Evolutionary conservation across 2,113 vertebrate species (phyloP).

Genomic region (Alaudala cheleensis): DNA sequence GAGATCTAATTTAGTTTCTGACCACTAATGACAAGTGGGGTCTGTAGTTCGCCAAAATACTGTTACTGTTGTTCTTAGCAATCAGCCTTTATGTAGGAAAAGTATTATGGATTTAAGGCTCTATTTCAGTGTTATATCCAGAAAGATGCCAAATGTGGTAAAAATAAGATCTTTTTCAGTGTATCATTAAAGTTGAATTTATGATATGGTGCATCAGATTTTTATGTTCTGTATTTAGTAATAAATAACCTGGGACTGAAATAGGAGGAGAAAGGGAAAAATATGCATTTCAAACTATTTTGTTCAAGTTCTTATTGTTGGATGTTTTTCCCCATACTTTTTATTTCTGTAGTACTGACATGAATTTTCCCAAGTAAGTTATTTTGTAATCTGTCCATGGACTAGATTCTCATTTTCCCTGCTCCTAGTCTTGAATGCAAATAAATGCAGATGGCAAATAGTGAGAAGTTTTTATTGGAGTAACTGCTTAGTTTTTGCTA

Average conservation of each 20-base stretch:
- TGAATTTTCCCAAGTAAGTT: slow-evolving; percentile 12
- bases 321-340: background rate
- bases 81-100: slow-evolving; percentile 50
- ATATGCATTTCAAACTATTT: background rate
- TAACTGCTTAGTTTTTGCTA: slow-evolving; percentile 44
- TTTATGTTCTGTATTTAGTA: slow-evolving; percentile 48
- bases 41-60: slow-evolving; percentile 39
- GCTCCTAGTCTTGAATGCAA: background rate
- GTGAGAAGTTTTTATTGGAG: background rate
- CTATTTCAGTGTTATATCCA: slow-evolving; percentile 59
- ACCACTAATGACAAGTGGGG: slow-evolving; percentile 57
- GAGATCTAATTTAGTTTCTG: slow-evolving; percentile 63
- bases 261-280: background rate
- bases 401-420: slow-evolving; percentile 33
- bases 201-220: slow-evolving; percentile 50
- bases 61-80: slow-evolving; percentile 44
- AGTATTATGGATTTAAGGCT: slow-evolving; percentile 19
- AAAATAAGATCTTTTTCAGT: slow-evolving; percentile 27
- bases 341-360: slow-evolving; percentile 20
- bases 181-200: slow-evolving; percentile 49
- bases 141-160: slow-evolving; percentile 22
- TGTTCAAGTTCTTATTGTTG: slow-evolving; percentile 31
- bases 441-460: background rate
- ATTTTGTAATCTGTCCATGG: slow-evolving; percentile 27
- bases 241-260: slow-evolving; percentile 28